Evolutionary conservation across 2,888 invertebrate genomes (phyloP), one percentile per base, ranked within the genome.

Genomic region (Drosophila dives): DNA sequence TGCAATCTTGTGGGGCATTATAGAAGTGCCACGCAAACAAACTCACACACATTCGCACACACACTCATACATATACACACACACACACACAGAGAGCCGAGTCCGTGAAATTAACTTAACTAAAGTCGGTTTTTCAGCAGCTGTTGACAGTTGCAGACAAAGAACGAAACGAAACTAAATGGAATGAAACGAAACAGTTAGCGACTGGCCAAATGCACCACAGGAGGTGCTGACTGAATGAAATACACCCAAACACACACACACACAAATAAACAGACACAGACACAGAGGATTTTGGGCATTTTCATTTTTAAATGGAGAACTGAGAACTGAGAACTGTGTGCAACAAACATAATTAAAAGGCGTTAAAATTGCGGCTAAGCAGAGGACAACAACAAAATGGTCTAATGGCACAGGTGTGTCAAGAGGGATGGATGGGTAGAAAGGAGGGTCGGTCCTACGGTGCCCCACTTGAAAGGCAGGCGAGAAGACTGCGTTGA

Each of bases 291-390:
- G 71, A 65, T 73, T 78, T 78, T 81, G 23, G 78, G 81, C 78
- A 55, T 72, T 78, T 81, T 81, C 78, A 78, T 80, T 80, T 71
- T 74, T 42, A 63, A 81, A 81, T 77, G 72, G 67, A 59, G 38
- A 32, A 29, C 54, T 20, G 29, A 67, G 34, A 32, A 29, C 54
- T 20, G 29, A 66, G 29, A 66, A 15, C 23, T 8, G 42, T 56
- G 86, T 65, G 83, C 77, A 77, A 67, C 67, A 77, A 75, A 80
- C 83, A 90, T 83, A 86, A 85, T 83, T 75, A 86, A 85, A 83
- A 86, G 83, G 66, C 80, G 80, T 64, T 85, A 64, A 89, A 83
- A 87, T 36, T 60, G 67, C 20, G 77, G 77, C 77, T 72, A 64
- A 77, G 81, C 77, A 48, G 42, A 62, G 59, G 56, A 64, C 58